Evolutionary conservation across 2,888 invertebrate species (phyloP), one percentile per base, ranked within the genome.

Genomic region (Nomada flava): DNA sequence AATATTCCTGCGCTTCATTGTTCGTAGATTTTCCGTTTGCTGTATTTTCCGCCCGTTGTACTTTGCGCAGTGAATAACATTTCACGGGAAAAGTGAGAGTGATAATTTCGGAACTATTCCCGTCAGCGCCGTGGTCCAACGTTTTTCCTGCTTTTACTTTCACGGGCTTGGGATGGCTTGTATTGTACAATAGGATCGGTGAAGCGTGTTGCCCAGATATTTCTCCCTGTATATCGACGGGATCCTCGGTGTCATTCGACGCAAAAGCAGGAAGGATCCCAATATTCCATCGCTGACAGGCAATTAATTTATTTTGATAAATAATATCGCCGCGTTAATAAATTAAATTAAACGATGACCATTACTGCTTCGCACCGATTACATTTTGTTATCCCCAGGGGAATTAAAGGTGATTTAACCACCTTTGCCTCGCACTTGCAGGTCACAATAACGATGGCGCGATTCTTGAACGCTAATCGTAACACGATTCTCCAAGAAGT

Each of bases 141-240:
- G 76, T 83, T 69, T n/a, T 57, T 13, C 9, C 23, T 60, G 53
- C 76, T 80, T 81, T 79, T 78, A 68, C 36, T 36, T 36, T 79
- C 80, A 74, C 70, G 79, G 60, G 60, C 36, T 18, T 47, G 44
- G 64, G 76, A 73, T 67, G 76, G 78, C 70, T 74, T 72, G 69
- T 83, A 91, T 74, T 72, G 69, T 83, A 91, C 91, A 91, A 91
- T 91, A 86, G 88, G 80, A 84, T 88, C 89, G 87, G 72, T 90
- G 88, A 85, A 90, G 90, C 91, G 91, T 90, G 85, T 84, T 89
- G 84, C 88, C 86, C 89, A 76, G 91, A 90, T 90, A 90, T 90
- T 89, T 90, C 88, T 88, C 86, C 85, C 88, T 79, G 88, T 86
- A 13, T 89, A 90, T 90, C 91, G 86, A 86, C 83, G 82, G 79